These are phyloP conservation scores for Fulica atra DNA, from an alignment of 2,113 vertebrate genomes.

Conservation along the genomic window DNA sequence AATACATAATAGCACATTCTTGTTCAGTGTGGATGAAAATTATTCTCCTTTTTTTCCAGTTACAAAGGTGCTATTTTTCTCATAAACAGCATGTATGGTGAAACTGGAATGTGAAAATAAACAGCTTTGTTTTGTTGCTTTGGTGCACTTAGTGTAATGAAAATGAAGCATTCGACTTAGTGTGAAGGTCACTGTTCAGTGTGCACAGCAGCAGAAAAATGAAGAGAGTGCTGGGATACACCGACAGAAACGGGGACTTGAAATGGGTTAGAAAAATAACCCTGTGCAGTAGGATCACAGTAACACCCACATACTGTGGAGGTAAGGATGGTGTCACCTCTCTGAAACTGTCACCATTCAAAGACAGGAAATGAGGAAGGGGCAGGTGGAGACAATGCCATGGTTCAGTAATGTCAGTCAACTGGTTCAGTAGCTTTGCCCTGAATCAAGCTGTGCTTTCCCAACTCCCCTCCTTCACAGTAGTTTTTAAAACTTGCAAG, in stretches of 20 bases:
- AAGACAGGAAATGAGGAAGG: background rate
- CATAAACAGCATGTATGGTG: background rate
- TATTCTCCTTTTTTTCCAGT: background rate
- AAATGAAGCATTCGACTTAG: background rate
- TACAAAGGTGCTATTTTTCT: background rate
- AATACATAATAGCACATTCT: background rate
- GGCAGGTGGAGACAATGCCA: background rate
- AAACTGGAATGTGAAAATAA: conserved; percentile 18
- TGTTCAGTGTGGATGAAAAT: background rate
- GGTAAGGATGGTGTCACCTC: background rate
- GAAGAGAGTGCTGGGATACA: background rate
- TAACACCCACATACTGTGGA: background rate
- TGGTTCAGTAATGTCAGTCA: background rate
- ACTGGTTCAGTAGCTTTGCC: background rate
- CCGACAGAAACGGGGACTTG: background rate
- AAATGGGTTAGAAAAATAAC: background rate
- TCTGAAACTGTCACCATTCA: background rate
- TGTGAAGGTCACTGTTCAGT: conserved; percentile 16
- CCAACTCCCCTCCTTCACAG: background rate
- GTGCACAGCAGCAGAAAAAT: background rate
- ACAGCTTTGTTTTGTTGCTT: conserved; percentile 14
- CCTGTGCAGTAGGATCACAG: background rate
- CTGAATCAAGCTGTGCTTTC: background rate
- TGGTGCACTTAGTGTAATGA: background rate
- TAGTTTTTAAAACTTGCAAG: background rate